Evolutionary conservation across 1,140 invertebrate species (phyloP), one percentile per base, ranked within the genome.

Genomic region (Drosophila willistoni): DNA sequence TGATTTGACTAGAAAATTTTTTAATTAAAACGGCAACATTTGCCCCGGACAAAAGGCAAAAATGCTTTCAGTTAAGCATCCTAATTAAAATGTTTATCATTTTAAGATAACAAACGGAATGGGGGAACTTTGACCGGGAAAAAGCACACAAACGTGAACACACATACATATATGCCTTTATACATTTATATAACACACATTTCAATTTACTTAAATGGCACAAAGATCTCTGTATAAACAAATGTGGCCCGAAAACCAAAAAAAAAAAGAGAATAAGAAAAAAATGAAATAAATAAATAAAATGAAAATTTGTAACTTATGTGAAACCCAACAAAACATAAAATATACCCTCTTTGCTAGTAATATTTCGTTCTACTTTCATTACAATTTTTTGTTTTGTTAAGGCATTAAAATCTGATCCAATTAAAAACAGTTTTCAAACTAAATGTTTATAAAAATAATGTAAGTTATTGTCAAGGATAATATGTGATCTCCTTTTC

Each of bases 11-110:
- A 17, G 10, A 63, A 68, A 59, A 70, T 64, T 73, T 87, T 59
- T 86, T 83, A 89, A 87, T 83, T 83, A 87, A 79, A 83, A 79
- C 12, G 42, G 64, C 44, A 68, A 71, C 65, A 69, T 67, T 81
- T 63, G 42, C 64, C 44, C 44, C 44, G 4, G 19, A 68, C 63
- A 79, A 79, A 69, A 12, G 44, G 44, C 44, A 51, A 51, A 51
- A 29, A 51, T 12, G 44, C 44, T 73, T 70, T 71, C 71, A 39
- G 42, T 55, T 42, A 66, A 54, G 57, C 69, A 73, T 73, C 44
- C 71, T 79, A 68, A 86, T 86, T 89, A 86, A 82, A 86, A 83
- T 71, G 62, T 62, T 77, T 77, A 70, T 77, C 80, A 80, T 86
- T 77, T 67, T 47, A 85, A 73, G 82, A 77, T 83, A 77, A 75